Evolutionary conservation across 1,140 invertebrate genomes (phyloP), one percentile per base, ranked within the genome.

Genomic region (Drosophila carrolli): DNA sequence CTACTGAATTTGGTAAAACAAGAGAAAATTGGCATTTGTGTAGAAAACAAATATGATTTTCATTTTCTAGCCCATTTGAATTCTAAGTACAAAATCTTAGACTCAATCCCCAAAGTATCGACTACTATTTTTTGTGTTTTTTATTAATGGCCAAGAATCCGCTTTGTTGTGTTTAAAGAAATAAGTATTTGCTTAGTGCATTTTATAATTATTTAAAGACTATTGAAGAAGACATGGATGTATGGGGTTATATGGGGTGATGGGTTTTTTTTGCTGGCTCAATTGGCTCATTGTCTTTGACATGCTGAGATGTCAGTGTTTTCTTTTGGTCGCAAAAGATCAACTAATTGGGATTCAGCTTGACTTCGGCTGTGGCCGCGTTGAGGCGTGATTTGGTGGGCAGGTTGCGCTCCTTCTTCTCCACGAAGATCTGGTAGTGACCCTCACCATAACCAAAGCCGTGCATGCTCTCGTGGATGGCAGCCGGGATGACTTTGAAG

Each of bases 311-410:
- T 65, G 65, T 54, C 65, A 66, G 11, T 68, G 29, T 9, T 60
- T 61, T 35, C 0, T 4, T 68, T 37, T 16, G 19, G 1, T 38
- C 32, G 1, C 47, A 23, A 16, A 10, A 27, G 13, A 16, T n/a
- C 29, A 62, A 23, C 88, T 91, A 91, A 91, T 91, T 91, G 62
- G 89, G 89, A 91, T 91, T 91, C 53, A 91, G 81, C 72, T 91
- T 91, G n/a, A 89, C 83, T 89, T 91, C 89, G 61, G 89, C 89
- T 38, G 68, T 75, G 75, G 81, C 89, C 63, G 89, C 89, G 75
- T 91, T 91, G 2, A 91, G 57, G 58, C 89, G 89, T 14, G 89
- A 84, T 14, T 91, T 73, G 32, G 88, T 86, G 54, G 81, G 90
- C 44, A 90, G 57, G 66, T 88, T 90, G 27, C 89, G 89, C 59